Base-by-base conservation (phyloP, 2,113 vertebrate genomes). In the Mesocricetus auratus region DNA sequence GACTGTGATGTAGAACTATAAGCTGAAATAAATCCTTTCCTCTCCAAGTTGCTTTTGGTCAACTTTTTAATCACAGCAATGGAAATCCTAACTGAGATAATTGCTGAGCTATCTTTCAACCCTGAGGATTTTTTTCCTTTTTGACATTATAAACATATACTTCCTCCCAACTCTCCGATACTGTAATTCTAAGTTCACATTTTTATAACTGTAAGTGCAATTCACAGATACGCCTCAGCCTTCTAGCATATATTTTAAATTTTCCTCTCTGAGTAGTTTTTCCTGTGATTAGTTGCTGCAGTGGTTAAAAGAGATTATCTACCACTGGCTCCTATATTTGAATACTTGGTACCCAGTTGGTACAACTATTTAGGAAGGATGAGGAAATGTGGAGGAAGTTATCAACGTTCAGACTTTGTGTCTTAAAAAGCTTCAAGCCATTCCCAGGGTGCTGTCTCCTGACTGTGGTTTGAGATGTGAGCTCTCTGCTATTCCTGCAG, bases 211-310 rank as follows among this genome's bases (percentile, higher is more conserved):
- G 11, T 71, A 92, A 94, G 87, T 50, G 68, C 22, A 82, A 62
- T 71, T 93, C 42, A 75, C 66, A 94, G 22, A 39, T 53, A 31
- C 81, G 58, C n/a, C 82, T 85, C 39, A 29, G 68, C 15, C 74
- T 64, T 62, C 26, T 4, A n/a, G 69, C 33, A 68, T 50, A 45
- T 2, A 90, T 47, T 85, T 68, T n/a, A n/a, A 74, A 24, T n/a
- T 94, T 82, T 53, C 33, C 42, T 73, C 93, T 82, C 91, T 92
- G 39, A 91, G 39, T 19, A 88, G 24, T 69, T 75, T 90, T 81
- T 24, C 62, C 56, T 19, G 58, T 42, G 56, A 31, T 64, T 87
- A 94, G 88, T 56, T 53, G 47, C 79, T 60, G 19, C 21, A 22
- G 53, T 1, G 19, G 50, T 82, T 82, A 10, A 82, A 13, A n/a